Evolutionary conservation across 2,888 invertebrate species (phyloP), one percentile per base, ranked within the genome.

Genomic region (Drosophila monieri): DNA sequence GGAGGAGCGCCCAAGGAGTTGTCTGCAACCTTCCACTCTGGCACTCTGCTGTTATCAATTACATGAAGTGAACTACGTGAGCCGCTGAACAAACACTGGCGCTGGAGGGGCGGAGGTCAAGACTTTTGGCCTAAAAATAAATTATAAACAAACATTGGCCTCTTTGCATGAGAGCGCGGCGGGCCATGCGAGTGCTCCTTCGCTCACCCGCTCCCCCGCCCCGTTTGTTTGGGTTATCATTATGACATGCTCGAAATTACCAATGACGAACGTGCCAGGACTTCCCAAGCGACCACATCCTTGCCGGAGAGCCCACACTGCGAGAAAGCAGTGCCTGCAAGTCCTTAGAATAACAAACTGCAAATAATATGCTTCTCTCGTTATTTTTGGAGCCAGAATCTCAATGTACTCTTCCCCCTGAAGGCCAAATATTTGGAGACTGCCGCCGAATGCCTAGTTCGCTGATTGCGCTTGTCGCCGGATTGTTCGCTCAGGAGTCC

Each of bases 171-270:
- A 27, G 27, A 3, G 6, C 37, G 10, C 14, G 3, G 10, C 21
- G 32, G 12, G 32, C 32, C 41, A 41, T 41, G 15, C 41, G 41
- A 37, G 14, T 37, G 37, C 12, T 21, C n/a, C 8, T 15, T 8
- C 15, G 71, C 39, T 21, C n/a, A 4, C 23, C 12, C 15, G 71
- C 39, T 21, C n/a, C 8, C 23, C 12, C 15, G 71, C 39, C 44
- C 74, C 58, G 56, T 69, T 35, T 74, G 70, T 77, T 78, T 85
- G 85, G 77, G 80, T 80, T 87, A 85, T 85, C 85, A 85, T 85
- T 85, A 85, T 85, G 84, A 81, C 88, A 88, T 88, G 88, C 80
- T 85, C 80, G 70, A 85, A 88, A 85, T 85, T 88, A 80, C 85
- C 85, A 85, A 85, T 85, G 85, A 88, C 86, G 79, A 79, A 85